Evolutionary conservation across 2,797 vertebrate genomes (phyloP).

Genomic region (Nannoperca obscura): DNA sequence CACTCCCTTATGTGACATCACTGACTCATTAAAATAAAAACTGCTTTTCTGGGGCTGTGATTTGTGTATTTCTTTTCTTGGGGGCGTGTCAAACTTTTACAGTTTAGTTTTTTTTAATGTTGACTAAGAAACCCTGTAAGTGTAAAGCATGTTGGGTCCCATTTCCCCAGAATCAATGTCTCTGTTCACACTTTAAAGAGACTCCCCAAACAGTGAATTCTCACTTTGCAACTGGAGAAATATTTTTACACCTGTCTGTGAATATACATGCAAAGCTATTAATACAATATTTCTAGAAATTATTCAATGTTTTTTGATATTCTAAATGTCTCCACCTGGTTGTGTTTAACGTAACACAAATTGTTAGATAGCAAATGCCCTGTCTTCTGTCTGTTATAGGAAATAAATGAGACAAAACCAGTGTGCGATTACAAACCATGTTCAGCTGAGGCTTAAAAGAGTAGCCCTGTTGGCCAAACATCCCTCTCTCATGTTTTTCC

Average conservation of each 20-base stretch:
- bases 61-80: background rate
- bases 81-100: background rate
- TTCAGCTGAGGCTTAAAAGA: conserved; percentile 66
- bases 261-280: background rate
- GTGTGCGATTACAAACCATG: conserved; percentile 69
- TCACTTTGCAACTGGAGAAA: background rate
- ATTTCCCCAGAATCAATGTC: background rate
- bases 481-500: conserved; percentile 79
- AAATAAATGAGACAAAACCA: conserved; percentile 48
- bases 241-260: background rate
- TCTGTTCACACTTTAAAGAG: background rate
- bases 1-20: background rate
- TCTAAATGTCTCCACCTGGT: background rate
- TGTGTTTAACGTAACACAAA: conserved; percentile 17
- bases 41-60: background rate
- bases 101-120: background rate
- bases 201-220: background rate
- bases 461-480: conserved; percentile 76
- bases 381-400: conserved; percentile 16
- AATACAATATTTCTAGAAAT: background rate
- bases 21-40: background rate
- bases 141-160: background rate
- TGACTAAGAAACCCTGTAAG: background rate
- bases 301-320: background rate
- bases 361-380: background rate